These are phyloP conservation scores for Octonoba sinensis DNA, from an alignment of 2,888 invertebrate genomes.

Conservation along the genomic window DNA sequence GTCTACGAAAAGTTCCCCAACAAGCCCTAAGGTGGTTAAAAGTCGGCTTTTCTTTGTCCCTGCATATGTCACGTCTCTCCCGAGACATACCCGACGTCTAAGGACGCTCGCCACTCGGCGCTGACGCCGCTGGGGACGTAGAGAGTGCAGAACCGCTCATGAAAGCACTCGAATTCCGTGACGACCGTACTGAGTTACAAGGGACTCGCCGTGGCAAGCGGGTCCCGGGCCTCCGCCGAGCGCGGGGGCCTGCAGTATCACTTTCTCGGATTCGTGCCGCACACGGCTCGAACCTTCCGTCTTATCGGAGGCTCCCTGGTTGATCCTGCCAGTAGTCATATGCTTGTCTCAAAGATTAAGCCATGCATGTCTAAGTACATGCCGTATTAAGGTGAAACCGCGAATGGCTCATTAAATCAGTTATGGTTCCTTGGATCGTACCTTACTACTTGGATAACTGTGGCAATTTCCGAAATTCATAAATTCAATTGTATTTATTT, in stretches of 20 bases:
- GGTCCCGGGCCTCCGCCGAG: too few species aligned
- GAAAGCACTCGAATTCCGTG: background rate
- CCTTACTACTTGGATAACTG: too few species aligned
- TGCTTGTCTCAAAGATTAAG: too few species aligned
- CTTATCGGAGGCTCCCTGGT: conserved; percentile 70
- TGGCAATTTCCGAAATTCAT: too few species aligned
- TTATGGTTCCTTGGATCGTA: conserved; percentile 76
- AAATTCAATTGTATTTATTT: too few species aligned
- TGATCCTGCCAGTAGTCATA: conserved; percentile 78
- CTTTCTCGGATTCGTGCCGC: background rate
- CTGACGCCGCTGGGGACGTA: conserved; percentile 1
- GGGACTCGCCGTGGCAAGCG: background rate
- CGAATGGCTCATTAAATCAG: conserved; percentile 78
- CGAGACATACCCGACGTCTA: background rate
- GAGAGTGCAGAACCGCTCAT: background rate
- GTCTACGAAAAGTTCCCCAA: too few species aligned
- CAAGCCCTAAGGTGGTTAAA: too few species aligned
- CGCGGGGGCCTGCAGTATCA: too few species aligned
- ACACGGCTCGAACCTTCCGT: background rate
- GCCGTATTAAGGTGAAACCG: conserved; percentile 76
- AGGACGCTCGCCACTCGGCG: background rate
- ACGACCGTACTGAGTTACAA: background rate
- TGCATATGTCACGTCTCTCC: too few species aligned
- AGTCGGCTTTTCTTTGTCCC: too few species aligned
- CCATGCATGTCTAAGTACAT: too few species aligned